Conservation (phyloP, 2,113 vertebrate species). For the Helogale parvula region DNA sequence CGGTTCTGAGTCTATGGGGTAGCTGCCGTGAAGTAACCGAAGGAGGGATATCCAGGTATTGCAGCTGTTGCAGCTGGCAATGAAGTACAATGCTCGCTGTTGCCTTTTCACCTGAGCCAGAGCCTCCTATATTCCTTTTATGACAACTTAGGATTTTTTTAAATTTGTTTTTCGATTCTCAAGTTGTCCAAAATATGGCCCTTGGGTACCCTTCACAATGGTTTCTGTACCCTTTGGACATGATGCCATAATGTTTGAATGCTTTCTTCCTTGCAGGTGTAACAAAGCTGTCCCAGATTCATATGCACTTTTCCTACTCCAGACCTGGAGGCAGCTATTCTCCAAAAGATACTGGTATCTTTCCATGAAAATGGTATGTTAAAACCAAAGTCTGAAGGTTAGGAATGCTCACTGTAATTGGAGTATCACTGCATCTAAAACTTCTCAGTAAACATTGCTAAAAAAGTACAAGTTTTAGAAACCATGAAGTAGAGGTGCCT, state of each 20-base stretch:
- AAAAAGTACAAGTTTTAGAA: background rate
- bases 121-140: background rate
- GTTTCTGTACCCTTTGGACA: background rate
- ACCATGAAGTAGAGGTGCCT: background rate
- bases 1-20: slow-evolving; percentile 97
- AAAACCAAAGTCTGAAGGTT: background rate
- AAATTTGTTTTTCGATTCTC: background rate
- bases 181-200: background rate
- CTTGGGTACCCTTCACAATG: background rate
- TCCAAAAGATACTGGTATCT: background rate
- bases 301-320: background rate
- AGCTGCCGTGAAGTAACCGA: slow-evolving; percentile 98
- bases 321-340: background rate
- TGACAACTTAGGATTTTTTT: background rate
- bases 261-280: background rate
- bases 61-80: background rate
- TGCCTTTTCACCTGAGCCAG: background rate
- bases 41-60: slow-evolving; percentile 85
- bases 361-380: background rate
- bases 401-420: background rate
- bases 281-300: background rate
- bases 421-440: background rate
- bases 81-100: background rate
- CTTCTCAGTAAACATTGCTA: background rate
- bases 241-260: background rate